Conservation (phyloP, 2,113 vertebrate species). For the Colistium nudipinnis region DNA sequence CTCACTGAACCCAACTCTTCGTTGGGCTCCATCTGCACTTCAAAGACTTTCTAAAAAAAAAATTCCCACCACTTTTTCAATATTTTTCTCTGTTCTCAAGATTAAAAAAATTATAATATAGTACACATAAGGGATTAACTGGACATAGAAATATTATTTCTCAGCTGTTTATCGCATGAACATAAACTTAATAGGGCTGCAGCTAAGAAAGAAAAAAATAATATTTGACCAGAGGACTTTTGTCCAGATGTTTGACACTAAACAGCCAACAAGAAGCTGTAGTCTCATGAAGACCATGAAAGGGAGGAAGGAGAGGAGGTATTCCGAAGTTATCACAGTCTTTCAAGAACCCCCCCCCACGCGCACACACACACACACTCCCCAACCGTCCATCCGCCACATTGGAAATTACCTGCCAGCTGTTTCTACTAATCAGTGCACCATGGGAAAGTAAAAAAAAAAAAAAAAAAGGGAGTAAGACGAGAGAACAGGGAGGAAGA, state of each 20-base stretch:
- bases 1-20: constrained; percentile 39
- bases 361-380: too few species aligned
- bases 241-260: constrained; percentile 55
- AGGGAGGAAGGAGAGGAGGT: constrained; percentile 32
- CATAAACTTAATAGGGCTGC: constrained; percentile 34
- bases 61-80: constrained; percentile 30
- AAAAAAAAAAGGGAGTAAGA: constrained; percentile 34
- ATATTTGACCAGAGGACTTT: constrained; percentile 10
- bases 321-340: constrained; percentile 48
- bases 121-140: constrained; percentile 19
- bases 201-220: constrained; percentile 28
- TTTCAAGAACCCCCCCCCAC: constrained; percentile 20
- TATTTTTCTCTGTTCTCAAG: constrained; percentile 40
- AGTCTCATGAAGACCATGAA: constrained; percentile 58
- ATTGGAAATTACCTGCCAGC: constrained; percentile 62
- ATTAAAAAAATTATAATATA: constrained; percentile 9
- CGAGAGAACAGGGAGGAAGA: constrained; percentile 23
- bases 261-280: constrained; percentile 34
- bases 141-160: constrained; percentile 50
- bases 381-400: constrained; percentile 17
- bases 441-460: constrained; percentile 44
- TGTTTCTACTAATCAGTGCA: constrained; percentile 54
- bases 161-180: constrained; percentile 50
- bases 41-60: constrained; percentile 36
- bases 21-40: constrained; percentile 60